A percentile compares a stretch with the other conserved stretches of the same genome.
Conservation (phyloP, 2,113 vertebrate genomes). For the Triplophysa tibetana region DNA sequence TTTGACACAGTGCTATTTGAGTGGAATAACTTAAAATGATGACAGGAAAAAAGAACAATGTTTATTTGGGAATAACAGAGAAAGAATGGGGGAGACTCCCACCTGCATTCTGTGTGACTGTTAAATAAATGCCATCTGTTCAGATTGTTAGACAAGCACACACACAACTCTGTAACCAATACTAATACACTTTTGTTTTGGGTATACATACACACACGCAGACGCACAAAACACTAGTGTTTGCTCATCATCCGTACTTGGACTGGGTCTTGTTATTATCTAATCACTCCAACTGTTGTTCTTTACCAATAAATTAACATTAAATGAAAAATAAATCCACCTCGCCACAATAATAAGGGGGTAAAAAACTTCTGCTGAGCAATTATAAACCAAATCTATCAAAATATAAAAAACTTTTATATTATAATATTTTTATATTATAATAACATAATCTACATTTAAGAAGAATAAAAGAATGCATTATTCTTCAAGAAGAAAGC, state of each 20-base stretch:
- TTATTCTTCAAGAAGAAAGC: too few species aligned
- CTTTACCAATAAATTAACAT: conserved; percentile 31
- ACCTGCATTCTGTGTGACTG: conserved; percentile 40
- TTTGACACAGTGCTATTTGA: neutral
- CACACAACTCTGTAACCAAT: neutral
- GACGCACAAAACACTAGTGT: neutral
- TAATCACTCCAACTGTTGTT: conserved; percentile 7
- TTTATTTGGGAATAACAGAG: conserved; percentile 6
- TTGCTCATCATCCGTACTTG: conserved; percentile 28
- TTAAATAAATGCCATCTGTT: conserved; percentile 50
- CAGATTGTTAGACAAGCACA: conserved; percentile 37
- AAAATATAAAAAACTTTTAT: too few species aligned
- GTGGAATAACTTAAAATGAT: neutral
- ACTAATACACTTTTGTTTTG: neutral
- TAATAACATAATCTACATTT: too few species aligned
- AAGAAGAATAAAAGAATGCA: too few species aligned
- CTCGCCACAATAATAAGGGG: neutral
- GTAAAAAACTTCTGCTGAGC: neutral
- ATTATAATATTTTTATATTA: too few species aligned
- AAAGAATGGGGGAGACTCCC: conserved; percentile 4
- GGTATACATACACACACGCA: neutral
- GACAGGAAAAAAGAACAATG: conserved; percentile 11
- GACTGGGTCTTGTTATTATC: conserved; percentile 31
- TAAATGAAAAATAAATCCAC: conserved; percentile 15
- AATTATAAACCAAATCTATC: neutral